Evolutionary conservation across 2,113 vertebrate genomes (phyloP).

Genomic region (Clupea harengus): DNA sequence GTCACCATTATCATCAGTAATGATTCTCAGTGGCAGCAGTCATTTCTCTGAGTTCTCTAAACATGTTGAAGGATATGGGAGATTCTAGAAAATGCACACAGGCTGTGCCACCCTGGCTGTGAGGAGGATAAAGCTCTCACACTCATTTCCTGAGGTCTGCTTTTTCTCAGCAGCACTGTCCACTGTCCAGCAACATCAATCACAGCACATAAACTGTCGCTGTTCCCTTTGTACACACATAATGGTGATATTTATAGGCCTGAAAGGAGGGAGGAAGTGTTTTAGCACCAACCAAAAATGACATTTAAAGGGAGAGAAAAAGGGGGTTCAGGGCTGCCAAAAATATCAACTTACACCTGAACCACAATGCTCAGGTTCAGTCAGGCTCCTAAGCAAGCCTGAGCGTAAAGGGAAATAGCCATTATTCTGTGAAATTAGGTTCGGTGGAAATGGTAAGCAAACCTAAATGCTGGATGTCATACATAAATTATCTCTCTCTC

Average conservation of each 20-base stretch:
- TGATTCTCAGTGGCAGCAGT: constrained; percentile 8
- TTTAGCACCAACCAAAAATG: constrained; percentile 55
- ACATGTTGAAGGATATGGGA: constrained; percentile 9
- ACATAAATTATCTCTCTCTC: neutral
- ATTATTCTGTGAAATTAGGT: neutral
- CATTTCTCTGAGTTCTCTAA: constrained; percentile 14
- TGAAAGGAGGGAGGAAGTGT: constrained; percentile 43
- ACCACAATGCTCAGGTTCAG: neutral
- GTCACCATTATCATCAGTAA: constrained; percentile 15
- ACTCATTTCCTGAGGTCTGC: constrained; percentile 6
- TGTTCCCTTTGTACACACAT: constrained; percentile 60
- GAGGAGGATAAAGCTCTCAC: constrained; percentile 17
- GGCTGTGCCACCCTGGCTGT: constrained; percentile 17
- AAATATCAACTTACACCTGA: constrained; percentile 18
- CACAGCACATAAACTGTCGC: constrained; percentile 53
- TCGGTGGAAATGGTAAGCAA: neutral
- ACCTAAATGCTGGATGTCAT: neutral
- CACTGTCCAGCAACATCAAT: constrained; percentile 51
- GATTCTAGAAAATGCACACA: constrained; percentile 1
- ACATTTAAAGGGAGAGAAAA: constrained; percentile 15
- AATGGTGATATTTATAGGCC: constrained; percentile 55
- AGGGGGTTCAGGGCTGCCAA: neutral
- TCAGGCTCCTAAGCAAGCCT: constrained; percentile 15
- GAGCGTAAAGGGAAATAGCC: neutral
- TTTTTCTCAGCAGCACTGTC: constrained; percentile 36